phyloP scores from a whole-genome alignment of 2,797 vertebrate genomes.

The Atherinosoma microstoma region DNA sequence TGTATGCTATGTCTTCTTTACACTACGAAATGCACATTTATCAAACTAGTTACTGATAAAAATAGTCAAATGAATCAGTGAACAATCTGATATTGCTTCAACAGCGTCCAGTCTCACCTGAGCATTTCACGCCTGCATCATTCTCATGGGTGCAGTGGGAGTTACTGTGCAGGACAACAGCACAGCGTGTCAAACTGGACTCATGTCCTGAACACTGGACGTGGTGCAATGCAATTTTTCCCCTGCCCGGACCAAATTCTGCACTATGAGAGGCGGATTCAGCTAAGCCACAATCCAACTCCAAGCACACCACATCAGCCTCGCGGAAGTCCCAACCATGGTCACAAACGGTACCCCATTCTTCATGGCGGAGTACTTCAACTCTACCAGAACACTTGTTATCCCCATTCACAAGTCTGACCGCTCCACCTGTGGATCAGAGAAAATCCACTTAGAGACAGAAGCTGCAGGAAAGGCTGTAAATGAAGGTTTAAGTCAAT shows the following conservation, averaged over 20 bases:
- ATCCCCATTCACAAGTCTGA: conserved; percentile 75
- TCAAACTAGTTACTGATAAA: neutral
- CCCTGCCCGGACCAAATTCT: conserved; percentile 60
- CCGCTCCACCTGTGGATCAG: conserved; percentile 60
- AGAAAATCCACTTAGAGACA: conserved; percentile 10
- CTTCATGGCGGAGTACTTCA: conserved; percentile 75
- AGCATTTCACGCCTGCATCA: conserved; percentile 81
- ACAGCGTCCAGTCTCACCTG: conserved; percentile 67
- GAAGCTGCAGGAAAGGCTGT: neutral
- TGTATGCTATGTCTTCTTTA: neutral
- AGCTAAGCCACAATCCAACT: conserved; percentile 82
- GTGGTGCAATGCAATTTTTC: conserved; percentile 74
- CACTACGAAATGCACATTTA: neutral
- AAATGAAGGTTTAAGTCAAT: conserved; percentile 5
- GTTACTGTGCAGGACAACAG: conserved; percentile 56
- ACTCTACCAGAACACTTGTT: conserved; percentile 80
- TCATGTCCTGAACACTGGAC: conserved; percentile 81
- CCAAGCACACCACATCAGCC: conserved; percentile 81
- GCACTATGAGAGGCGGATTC: conserved; percentile 52
- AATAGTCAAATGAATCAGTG: neutral
- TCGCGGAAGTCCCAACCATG: conserved; percentile 77
- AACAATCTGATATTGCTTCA: neutral
- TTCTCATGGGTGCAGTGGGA: conserved; percentile 75
- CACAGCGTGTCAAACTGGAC: conserved; percentile 76
- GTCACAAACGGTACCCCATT: conserved; percentile 84